Conservation (phyloP, 2,888 invertebrate species). For the Eupithecia pulchellata region DNA sequence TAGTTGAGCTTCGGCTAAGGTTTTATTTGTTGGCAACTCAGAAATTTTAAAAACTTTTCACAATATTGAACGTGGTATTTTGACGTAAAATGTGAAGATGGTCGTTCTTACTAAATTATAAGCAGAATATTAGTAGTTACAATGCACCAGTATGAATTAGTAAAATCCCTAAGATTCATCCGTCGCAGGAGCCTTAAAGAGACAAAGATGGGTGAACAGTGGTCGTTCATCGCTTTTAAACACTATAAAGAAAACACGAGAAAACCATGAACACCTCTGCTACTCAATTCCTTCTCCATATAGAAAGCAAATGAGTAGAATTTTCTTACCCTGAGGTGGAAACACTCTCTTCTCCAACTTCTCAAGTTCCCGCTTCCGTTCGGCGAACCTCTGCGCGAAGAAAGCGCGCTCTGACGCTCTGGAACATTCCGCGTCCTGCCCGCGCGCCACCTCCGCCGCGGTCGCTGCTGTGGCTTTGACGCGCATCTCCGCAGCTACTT, state of each 20-base stretch:
- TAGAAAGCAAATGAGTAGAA: not conserved
- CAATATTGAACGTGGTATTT: no score
- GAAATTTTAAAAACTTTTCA: no score
- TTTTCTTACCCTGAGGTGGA: slow-evolving; percentile 78
- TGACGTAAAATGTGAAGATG: no score
- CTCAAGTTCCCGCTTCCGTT: slow-evolving; percentile 90
- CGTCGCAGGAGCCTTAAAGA: no score
- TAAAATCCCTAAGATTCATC: not conserved
- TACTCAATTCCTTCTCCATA: not conserved
- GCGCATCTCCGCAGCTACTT: slow-evolving; percentile 90
- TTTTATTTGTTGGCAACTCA: not conserved
- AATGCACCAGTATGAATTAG: no score
- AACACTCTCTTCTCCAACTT: slow-evolving; percentile 91
- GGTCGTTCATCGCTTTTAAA: not conserved
- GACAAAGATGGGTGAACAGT: no score
- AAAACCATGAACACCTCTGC: not conserved
- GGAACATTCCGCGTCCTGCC: slow-evolving; percentile 87
- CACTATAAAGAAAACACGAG: not conserved
- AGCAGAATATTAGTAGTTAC: no score
- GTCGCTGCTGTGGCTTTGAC: slow-evolving; percentile 89
- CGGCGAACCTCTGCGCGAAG: slow-evolving; percentile 89
- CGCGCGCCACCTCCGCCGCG: slow-evolving; percentile 88
- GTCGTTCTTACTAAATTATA: no score
- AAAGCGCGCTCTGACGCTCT: slow-evolving; percentile 87
- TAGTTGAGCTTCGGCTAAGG: not conserved